Percentiles rank a stretch among this genome's conserved stretches.
Evolutionary conservation across 2,888 invertebrate species (phyloP).

Genomic region (Galerucella nymphaeae): DNA sequence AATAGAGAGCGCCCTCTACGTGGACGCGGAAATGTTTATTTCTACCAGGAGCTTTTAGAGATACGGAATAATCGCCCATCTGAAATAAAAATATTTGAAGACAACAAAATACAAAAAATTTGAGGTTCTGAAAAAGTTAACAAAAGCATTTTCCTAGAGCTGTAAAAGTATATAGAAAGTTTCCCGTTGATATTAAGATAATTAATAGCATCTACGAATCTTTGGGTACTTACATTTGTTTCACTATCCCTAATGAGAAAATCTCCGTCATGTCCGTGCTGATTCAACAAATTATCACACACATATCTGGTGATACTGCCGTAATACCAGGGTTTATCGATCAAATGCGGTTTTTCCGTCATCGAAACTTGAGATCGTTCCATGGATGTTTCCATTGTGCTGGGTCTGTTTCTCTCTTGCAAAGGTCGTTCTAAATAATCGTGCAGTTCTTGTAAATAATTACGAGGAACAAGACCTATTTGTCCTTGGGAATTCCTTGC

Average conservation of each 20-base stretch:
- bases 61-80: conserved; percentile 99
- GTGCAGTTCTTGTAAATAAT: conserved; percentile 92
- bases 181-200: too few relatives aligned
- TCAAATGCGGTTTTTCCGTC: conserved; percentile 75
- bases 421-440: conserved; percentile 90
- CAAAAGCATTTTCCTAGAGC: too few relatives aligned
- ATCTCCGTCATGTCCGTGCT: conserved; percentile 96
- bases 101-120: too few relatives aligned
- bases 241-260: conserved; percentile 99
- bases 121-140: too few relatives aligned
- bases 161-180: too few relatives aligned
- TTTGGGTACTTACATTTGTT: conserved; percentile 86
- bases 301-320: conserved; percentile 95
- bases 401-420: conserved; percentile 67
- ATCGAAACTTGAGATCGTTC: conserved; percentile 60
- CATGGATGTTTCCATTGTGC: conserved; percentile 60
- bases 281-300: conserved; percentile 95
- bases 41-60: conserved; percentile 95
- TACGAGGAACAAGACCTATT: conserved; percentile 94
- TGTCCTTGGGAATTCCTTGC: conserved; percentile 94
- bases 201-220: too few relatives aligned
- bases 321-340: conserved; percentile 96
- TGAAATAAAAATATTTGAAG: conserved; percentile 61
- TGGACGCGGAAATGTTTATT: conserved; percentile 99
- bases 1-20: conserved; percentile 90